Conservation (phyloP, 2,113 vertebrate genomes). For the Monopterus albus region DNA sequence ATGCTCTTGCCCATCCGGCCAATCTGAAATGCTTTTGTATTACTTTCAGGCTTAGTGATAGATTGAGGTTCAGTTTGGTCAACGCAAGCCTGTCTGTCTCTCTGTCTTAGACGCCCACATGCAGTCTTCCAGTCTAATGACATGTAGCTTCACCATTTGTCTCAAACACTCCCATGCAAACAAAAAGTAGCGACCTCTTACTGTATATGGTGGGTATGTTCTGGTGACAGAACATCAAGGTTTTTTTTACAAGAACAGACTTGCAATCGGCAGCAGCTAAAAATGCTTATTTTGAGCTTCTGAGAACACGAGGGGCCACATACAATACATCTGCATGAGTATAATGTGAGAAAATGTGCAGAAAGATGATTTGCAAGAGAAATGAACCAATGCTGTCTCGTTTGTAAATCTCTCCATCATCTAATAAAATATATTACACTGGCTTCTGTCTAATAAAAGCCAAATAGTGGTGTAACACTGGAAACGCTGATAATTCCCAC, state of each 20-base stretch:
- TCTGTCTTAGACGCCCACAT: background rate
- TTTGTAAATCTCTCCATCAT: constrained; percentile 10
- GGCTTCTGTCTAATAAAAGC: constrained; percentile 59
- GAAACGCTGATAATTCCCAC: constrained; percentile 51
- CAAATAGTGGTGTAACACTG: no score
- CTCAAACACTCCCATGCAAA: constrained; percentile 48
- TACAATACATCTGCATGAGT: constrained; percentile 2
- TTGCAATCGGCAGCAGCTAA: constrained; percentile 9
- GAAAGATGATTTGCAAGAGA: constrained; percentile 33
- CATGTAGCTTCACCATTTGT: constrained; percentile 59
- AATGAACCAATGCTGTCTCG: background rate
- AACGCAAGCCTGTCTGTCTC: constrained; percentile 18
- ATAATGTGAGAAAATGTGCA: constrained; percentile 29
- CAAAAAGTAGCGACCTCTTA: constrained; percentile 38
- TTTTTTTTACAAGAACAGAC: constrained; percentile 13
- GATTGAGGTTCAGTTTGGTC: constrained; percentile 34
- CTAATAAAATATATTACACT: constrained; percentile 65
- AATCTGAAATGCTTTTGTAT: constrained; percentile 34
- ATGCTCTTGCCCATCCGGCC: background rate
- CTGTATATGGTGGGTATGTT: constrained; percentile 11
- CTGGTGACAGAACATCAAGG: constrained; percentile 21
- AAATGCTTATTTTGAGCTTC: constrained; percentile 21
- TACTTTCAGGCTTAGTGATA: constrained; percentile 22
- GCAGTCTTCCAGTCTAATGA: constrained; percentile 1
- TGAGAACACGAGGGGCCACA: background rate